Conservation (phyloP, 2,797 vertebrate species). For the Macroramphosus scolopax region DNA sequence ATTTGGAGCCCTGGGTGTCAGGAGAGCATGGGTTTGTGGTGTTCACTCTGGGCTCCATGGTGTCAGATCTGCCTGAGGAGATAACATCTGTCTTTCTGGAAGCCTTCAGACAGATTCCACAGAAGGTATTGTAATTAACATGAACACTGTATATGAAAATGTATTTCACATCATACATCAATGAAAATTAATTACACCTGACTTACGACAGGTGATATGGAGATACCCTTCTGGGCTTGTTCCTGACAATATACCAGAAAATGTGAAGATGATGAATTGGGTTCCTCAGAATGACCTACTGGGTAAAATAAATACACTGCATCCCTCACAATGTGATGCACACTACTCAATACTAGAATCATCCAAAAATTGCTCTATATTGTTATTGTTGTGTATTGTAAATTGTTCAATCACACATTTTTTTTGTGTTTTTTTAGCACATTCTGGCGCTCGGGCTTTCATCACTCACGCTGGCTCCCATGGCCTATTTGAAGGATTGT, state of each 20-base stretch:
- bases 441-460: conserved; percentile 86
- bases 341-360: no score
- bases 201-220: conserved; percentile 84
- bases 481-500: conserved; percentile 89
- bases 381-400: no score
- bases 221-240: conserved; percentile 80
- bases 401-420: no score
- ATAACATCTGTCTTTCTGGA: conserved; percentile 81
- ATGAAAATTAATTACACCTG: neutral
- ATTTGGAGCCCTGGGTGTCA: conserved; percentile 85
- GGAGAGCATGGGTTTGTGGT: conserved; percentile 89
- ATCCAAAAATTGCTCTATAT: no score
- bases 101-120: conserved; percentile 87
- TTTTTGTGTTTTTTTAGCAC: conserved; percentile 58
- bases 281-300: conserved; percentile 94
- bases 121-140: conserved; percentile 85
- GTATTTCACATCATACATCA: neutral
- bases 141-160: neutral
- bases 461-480: conserved; percentile 92
- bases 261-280: conserved; percentile 90
- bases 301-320: conserved; percentile 69
- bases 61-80: conserved; percentile 83
- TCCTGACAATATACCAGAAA: conserved; percentile 78
- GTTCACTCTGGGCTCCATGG: conserved; percentile 88
- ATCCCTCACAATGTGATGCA: neutral